Conservation (phyloP, 2,113 vertebrate genomes). For the Oriolus oriolus region DNA sequence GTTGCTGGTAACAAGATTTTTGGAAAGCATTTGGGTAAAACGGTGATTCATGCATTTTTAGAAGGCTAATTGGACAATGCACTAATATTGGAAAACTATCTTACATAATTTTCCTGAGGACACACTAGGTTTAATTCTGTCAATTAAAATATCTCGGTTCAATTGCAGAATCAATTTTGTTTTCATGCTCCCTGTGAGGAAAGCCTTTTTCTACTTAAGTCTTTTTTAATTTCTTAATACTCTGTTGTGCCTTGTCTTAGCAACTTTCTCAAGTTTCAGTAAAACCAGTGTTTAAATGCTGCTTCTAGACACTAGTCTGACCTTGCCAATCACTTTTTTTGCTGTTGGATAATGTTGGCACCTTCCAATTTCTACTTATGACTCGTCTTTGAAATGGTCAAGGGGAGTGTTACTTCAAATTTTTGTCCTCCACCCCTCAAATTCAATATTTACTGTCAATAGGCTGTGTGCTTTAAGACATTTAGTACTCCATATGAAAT, state of each 20-base stretch:
- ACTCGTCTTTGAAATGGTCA: constrained; percentile 21
- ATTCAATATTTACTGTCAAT: not conserved
- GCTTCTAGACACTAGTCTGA: constrained; percentile 41
- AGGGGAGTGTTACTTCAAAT: not conserved
- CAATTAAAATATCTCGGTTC: not conserved
- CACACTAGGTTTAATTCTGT: not conserved
- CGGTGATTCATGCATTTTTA: not conserved
- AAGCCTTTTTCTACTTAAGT: not conserved
- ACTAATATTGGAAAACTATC: not conserved
- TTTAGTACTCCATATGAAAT: not conserved
- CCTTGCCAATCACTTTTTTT: constrained; percentile 43
- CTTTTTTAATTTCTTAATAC: not conserved
- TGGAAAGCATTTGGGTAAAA: not conserved
- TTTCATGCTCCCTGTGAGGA: not conserved
- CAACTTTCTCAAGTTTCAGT: constrained; percentile 48
- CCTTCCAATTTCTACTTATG: not conserved
- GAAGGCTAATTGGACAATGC: not conserved
- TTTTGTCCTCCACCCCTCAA: constrained; percentile 18
- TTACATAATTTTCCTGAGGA: not conserved
- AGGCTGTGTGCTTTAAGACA: not conserved
- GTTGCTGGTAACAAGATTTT: not conserved
- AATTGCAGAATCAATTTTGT: constrained; percentile 20
- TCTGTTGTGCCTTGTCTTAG: constrained; percentile 12
- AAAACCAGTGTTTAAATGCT: constrained; percentile 32
- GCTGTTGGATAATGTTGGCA: not conserved